A percentile compares a stretch with the other conserved stretches of the same genome.
phyloP scores from a whole-genome alignment of 2,797 vertebrate genomes.

The Poecilia wingei region DNA sequence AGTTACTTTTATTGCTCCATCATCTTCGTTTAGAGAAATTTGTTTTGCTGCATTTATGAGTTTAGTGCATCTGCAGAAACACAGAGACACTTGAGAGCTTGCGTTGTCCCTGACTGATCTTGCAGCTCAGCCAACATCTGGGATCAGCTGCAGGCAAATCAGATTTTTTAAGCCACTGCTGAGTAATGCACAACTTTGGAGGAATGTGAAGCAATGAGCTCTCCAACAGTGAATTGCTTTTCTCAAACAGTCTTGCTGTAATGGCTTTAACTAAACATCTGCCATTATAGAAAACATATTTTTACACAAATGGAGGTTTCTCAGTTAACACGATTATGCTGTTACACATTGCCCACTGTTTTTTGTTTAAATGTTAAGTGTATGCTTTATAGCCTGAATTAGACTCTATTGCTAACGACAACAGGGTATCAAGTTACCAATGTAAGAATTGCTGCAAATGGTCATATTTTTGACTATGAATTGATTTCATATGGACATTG shows the following conservation, averaged over 20 bases:
- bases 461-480: neutral
- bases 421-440: neutral
- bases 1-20: neutral
- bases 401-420: neutral
- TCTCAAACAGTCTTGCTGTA: slow-evolving; percentile 27
- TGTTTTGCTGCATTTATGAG: slow-evolving; percentile 64
- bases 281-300: slow-evolving; percentile 33
- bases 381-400: neutral
- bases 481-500: too few species aligned
- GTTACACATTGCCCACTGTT: neutral
- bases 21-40: slow-evolving; percentile 47
- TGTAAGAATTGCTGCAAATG: neutral
- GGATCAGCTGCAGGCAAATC: slow-evolving; percentile 66
- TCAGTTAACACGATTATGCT: slow-evolving; percentile 8
- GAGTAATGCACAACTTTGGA: slow-evolving; percentile 49
- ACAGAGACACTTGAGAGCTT: slow-evolving; percentile 31
- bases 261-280: slow-evolving; percentile 38
- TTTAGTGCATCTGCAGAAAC: slow-evolving; percentile 43
- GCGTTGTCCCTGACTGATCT: slow-evolving; percentile 29
- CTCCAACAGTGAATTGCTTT: slow-evolving; percentile 50
- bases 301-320: slow-evolving; percentile 30
- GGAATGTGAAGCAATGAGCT: slow-evolving; percentile 57
- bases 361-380: slow-evolving; percentile 1
- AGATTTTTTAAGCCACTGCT: slow-evolving; percentile 52
- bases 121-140: slow-evolving; percentile 61